Base-by-base conservation (phyloP, 2,888 invertebrate genomes). In the Caenorhabditis afra region DNA sequence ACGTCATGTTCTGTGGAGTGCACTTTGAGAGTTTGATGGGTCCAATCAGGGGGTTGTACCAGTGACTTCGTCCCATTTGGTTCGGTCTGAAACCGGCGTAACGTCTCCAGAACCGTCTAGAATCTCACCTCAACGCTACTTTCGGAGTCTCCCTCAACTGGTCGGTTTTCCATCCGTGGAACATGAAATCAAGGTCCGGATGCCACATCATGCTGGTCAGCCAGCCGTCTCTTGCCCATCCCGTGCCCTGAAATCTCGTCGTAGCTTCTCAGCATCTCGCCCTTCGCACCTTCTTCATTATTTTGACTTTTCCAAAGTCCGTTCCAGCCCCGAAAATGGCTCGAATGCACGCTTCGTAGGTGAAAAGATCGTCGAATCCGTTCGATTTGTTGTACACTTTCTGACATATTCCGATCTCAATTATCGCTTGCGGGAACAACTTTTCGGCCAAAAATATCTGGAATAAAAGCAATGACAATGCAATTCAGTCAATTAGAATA, bases 291-390 rank as follows among this genome's bases (percentile, higher is more conserved):
- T 82, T 84, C 59, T 22, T 45, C 59, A 78, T 68, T 10, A 84
- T 74, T 53, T 74, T 44, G 0, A 84, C 59, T 50, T 68, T 76
- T 23, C 75, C 84, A 20, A 82, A 71, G 39, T 81, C 71, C 0
- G 68, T 73, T 11, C 52, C 41, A 0, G 61, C 57, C 23, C 88
- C 87, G 8, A 88, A 66, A 16, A 88, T 71, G 3, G 66, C 53
- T 57, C 85, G 71, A 7, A 79, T 71, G 50, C 88, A 88, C 1
- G 87, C 79, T 70, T 87, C 86, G 65, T 81, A 88, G 20, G 73
- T 74, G 64, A 85, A 85, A 10, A 88, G 64, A 55, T 83, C 85
- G 3, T 49, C 79, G 64, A 59, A 86, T 45, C 71, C 39, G 11
- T 58, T 71, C 0, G 85, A 85, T n/a, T 59, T 65, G 10, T 64